Evolutionary conservation across 2,113 vertebrate species (phyloP).

Genomic region (Lampris incognitus): DNA sequence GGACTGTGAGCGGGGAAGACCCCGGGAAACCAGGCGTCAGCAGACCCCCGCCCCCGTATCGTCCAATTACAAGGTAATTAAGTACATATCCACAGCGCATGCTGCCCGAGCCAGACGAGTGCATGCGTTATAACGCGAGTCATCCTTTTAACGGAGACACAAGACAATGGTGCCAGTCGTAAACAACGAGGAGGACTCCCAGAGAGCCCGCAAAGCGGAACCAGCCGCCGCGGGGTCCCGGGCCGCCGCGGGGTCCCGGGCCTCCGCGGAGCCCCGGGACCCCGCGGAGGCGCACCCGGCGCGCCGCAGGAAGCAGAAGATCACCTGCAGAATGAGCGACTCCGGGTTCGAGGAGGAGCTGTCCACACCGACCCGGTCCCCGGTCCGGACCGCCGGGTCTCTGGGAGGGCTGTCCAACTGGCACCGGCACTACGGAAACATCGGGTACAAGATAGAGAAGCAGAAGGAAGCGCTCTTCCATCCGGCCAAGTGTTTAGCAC

Average conservation of each 20-base stretch:
- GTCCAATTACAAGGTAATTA: not conserved
- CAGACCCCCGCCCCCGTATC: not conserved
- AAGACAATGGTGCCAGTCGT: slow-evolving; percentile 66
- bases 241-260: no score
- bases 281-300: not conserved
- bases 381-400: slow-evolving; percentile 7
- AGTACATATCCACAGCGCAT: no score
- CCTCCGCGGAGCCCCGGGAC: no score
- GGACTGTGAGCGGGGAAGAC: slow-evolving; percentile 68
- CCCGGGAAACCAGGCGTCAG: slow-evolving; percentile 72
- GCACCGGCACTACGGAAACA: slow-evolving; percentile 88
- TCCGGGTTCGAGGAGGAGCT: slow-evolving; percentile 86
- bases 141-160: not conserved
- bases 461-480: slow-evolving; percentile 85
- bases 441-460: slow-evolving; percentile 86
- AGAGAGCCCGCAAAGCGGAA: slow-evolving; percentile 48
- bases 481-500: slow-evolving; percentile 82
- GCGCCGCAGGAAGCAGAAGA: slow-evolving; percentile 78
- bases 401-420: slow-evolving; percentile 53
- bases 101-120: not conserved
- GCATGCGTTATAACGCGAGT: not conserved
- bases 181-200: slow-evolving; percentile 5
- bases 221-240: slow-evolving; percentile 2
- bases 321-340: slow-evolving; percentile 76
- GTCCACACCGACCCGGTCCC: slow-evolving; percentile 36